Evolutionary conservation across 2,113 vertebrate genomes (phyloP), one percentile per base, ranked within the genome.

Genomic region (Dendrocopos noguchii): DNA sequence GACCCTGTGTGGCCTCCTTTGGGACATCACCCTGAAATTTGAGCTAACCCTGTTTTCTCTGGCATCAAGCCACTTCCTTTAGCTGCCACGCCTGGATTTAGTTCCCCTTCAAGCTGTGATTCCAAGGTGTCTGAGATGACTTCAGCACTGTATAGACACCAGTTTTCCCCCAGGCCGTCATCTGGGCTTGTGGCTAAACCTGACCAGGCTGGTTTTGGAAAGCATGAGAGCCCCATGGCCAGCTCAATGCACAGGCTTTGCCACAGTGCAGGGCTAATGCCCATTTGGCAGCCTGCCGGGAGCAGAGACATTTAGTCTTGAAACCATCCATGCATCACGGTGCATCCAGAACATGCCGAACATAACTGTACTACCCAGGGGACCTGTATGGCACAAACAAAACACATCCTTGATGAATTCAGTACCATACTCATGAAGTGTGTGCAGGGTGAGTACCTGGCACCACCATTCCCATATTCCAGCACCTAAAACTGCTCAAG

Each of bases 291-390:
- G 25, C 39, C 29, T 2, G 1, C 7, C 52, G 36, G 31, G 39
- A 75, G 6, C 0, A 0, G 12, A 65, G 33, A 11, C 3, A 0
- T 31, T 66, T 64, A 1, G 9, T 44, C 24, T 65, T 55, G 56
- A 27, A 12, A 33, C 52, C 25, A 8, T 5, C 19, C 1, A 0
- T 13, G 33, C 33, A 16, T 3, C 1, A 0, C 5, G 2, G 6
- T 13, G 25, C 15, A 5, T 24, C 22, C 28, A 17, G 19, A 4
- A 17, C 34, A 3, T 14, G 34, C 17, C 1, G 0, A 12, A 4
- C 1, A 0, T 63, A 14, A 12, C 20, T 4, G 1, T 8, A 7
- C 14, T 7, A 63, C 11, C 46, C 39, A 28, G n/a, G 10, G 25
- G 16, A 63, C 20, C 10, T 13, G 5, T 31, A 18, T 28, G 13